Conservation (phyloP, 1,140 invertebrate genomes). For the Drosophila takahashii region DNA sequence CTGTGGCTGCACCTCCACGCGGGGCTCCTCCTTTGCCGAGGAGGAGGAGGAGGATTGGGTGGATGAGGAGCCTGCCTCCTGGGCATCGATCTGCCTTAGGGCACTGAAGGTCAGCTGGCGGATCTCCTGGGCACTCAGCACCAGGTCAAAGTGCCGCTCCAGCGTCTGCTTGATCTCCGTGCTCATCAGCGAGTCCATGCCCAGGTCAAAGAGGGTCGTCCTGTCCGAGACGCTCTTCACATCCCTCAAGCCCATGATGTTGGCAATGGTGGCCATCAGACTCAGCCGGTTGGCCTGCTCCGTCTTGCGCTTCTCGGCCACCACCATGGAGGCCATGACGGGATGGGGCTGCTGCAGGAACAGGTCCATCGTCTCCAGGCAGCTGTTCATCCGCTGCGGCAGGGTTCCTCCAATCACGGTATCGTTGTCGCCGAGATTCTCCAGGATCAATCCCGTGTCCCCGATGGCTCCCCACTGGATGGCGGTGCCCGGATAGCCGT, state of each 20-base stretch:
- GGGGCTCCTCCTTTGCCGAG: slow-evolving; percentile 15
- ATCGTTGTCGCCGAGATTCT: slow-evolving; percentile 94
- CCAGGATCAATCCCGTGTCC: slow-evolving; percentile 96
- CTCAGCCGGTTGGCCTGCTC: slow-evolving; percentile 85
- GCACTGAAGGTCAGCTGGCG: slow-evolving; percentile 91
- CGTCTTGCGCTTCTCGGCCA: slow-evolving; percentile 89
- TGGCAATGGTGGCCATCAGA: slow-evolving; percentile 90
- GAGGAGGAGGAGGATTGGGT: slow-evolving; percentile 8
- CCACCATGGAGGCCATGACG: slow-evolving; percentile 93
- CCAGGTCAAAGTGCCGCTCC: slow-evolving; percentile 95
- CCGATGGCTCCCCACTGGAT: slow-evolving; percentile 99
- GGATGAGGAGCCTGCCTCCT: slow-evolving; percentile 10
- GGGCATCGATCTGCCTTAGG: slow-evolving; percentile 88
- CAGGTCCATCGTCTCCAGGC: slow-evolving; percentile 92
- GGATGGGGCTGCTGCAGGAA: slow-evolving; percentile 95
- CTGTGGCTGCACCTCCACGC: slow-evolving; percentile 45
- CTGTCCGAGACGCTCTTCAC: slow-evolving; percentile 89
- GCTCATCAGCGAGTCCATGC: slow-evolving; percentile 99
- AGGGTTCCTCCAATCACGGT: slow-evolving; percentile 95
- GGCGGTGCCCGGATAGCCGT: slow-evolving; percentile 92
- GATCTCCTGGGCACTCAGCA: slow-evolving; percentile 95
- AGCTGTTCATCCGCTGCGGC: slow-evolving; percentile 95
- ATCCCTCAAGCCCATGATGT: slow-evolving; percentile 94
- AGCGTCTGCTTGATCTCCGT: slow-evolving; percentile 98
- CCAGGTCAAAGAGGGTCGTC: slow-evolving; percentile 94